A percentile compares a stretch with the other conserved stretches of the same genome.
These are phyloP conservation scores for Camponotus pennsylvanicus DNA, from an alignment of 1,140 invertebrate genomes.

Conservation along the genomic window DNA sequence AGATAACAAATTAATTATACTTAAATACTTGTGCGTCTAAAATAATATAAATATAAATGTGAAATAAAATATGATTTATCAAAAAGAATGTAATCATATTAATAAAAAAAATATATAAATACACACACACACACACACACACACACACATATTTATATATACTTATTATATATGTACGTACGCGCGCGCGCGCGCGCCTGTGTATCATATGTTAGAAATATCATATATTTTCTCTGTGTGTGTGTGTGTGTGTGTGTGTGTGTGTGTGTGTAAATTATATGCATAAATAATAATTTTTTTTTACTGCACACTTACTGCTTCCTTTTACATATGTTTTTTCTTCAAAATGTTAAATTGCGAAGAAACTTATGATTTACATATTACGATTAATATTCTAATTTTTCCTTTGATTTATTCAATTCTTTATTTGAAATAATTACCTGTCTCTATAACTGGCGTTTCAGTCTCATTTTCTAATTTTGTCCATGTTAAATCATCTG, in stretches of 20 bases:
- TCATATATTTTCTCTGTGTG: too few relatives aligned
- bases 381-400: neutral
- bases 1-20: too few relatives aligned
- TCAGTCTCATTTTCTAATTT: conserved; percentile 36
- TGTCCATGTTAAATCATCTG: conserved; percentile 83
- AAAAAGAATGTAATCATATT: neutral
- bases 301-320: neutral
- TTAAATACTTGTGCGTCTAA: too few relatives aligned
- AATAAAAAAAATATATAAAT: conserved; percentile 8
- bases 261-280: neutral
- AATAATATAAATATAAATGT: too few relatives aligned
- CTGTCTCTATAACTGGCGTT: conserved; percentile 42
- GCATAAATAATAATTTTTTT: neutral
- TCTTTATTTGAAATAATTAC: conserved; percentile 47
- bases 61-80: neutral
- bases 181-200: too few relatives aligned
- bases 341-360: neutral
- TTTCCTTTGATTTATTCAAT: neutral
- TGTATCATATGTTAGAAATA: too few relatives aligned
- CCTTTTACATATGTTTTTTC: neutral
- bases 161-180: too few relatives aligned
- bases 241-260: too few relatives aligned
- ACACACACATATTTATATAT: too few relatives aligned
- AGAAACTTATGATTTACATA: neutral
- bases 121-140: neutral